Evolutionary conservation across 2,888 invertebrate genomes (phyloP).

Genomic region (Lutraria lutraria): DNA sequence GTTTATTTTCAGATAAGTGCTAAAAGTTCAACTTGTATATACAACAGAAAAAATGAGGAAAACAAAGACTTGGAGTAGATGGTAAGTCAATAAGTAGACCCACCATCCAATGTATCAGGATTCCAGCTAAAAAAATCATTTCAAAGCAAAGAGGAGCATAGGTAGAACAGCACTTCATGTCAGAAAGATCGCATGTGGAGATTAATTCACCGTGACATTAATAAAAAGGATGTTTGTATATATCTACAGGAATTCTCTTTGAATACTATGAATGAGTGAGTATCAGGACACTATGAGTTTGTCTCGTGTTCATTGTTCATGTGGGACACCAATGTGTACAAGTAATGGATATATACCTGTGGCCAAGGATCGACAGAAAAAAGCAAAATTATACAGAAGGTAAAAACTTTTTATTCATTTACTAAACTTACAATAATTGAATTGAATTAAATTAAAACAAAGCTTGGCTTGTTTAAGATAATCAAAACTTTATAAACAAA

Average conservation of each 20-base stretch:
- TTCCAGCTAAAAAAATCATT: background rate
- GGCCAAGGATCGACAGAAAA: conserved; percentile 56
- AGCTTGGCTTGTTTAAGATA: too few relatives aligned
- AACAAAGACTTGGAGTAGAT: background rate
- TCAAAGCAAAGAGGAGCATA: background rate
- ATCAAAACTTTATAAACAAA: too few relatives aligned
- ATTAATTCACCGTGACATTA: conserved; percentile 1
- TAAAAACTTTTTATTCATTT: conserved; percentile 14
- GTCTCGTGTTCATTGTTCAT: conserved; percentile 74
- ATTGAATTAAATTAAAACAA: too few relatives aligned
- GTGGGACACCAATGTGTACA: conserved; percentile 72
- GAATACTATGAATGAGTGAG: conserved; percentile 13
- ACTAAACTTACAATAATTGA: background rate
- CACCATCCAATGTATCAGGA: background rate
- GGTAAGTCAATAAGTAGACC: background rate
- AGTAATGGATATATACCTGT: conserved; percentile 73
- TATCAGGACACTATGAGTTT: conserved; percentile 42
- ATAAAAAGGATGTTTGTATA: background rate
- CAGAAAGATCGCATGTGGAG: background rate
- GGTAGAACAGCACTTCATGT: background rate
- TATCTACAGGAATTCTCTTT: background rate
- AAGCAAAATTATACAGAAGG: conserved; percentile 46
- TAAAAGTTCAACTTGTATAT: background rate
- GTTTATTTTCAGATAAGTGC: conserved; percentile 3
- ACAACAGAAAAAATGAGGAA: background rate